phyloP scores from a whole-genome alignment of 2,113 vertebrate species.

The Oryzias javanicus region DNA sequence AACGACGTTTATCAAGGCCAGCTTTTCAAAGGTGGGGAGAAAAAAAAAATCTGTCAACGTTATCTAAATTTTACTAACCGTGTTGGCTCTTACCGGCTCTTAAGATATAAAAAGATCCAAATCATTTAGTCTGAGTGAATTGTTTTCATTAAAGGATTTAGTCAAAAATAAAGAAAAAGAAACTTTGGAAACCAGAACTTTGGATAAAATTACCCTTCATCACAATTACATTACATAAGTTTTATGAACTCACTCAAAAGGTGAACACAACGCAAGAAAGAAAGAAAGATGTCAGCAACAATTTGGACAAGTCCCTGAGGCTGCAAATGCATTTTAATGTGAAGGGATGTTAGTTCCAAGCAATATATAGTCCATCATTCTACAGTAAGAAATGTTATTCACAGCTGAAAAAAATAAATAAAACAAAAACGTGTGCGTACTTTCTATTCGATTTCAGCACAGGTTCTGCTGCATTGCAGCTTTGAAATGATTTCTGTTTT shows the following conservation, averaged over 20 bases:
- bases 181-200: no score
- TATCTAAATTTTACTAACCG: background rate
- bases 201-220: no score
- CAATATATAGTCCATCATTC: background rate
- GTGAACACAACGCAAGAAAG: background rate
- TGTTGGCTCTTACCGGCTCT: background rate
- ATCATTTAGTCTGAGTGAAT: no score
- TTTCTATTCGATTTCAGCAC: no score
- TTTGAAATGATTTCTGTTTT: no score
- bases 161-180: no score
- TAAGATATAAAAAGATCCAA: no score
- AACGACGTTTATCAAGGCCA: constrained; percentile 29
- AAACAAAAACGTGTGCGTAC: background rate
- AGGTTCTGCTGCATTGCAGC: no score
- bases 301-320: background rate
- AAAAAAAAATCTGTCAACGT: constrained; percentile 23
- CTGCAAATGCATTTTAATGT: background rate
- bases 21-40: constrained; percentile 23
- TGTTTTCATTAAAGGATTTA: no score
- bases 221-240: no score
- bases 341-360: no score
- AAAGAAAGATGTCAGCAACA: background rate
- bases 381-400: background rate
- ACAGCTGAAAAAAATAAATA: background rate
- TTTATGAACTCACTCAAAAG: no score